A percentile compares a stretch with the other conserved stretches of the same genome.
These are phyloP conservation scores for Hofmannophila pseudospretella DNA, from an alignment of 2,888 invertebrate species.

Conservation along the genomic window DNA sequence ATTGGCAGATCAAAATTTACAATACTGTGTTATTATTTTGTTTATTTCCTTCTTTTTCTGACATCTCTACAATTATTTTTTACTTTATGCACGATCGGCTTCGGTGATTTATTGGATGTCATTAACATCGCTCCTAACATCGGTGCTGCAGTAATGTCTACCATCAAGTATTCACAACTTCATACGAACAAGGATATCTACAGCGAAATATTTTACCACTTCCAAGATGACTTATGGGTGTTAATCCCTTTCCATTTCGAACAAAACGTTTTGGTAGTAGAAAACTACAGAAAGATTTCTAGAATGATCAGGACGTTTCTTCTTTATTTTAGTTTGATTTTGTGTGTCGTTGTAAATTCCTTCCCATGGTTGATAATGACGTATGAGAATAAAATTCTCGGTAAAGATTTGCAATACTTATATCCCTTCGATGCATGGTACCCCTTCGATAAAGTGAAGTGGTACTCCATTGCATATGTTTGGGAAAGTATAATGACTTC, in stretches of 20 bases:
- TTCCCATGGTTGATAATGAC: constrained; percentile 55
- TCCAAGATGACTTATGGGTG: constrained; percentile 41
- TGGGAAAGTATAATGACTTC: constrained; percentile 60
- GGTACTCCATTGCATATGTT: constrained; percentile 48
- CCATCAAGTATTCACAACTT: constrained; percentile 46
- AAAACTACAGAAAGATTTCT: constrained; percentile 30
- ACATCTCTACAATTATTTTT: constrained; percentile 41
- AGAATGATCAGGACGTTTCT: constrained; percentile 38
- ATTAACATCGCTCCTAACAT: constrained; percentile 57
- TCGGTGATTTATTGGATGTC: constrained; percentile 46
- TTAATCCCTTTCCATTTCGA: constrained; percentile 26
- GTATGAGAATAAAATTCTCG: constrained; percentile 35
- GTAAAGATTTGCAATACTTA: constrained; percentile 33
- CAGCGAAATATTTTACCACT: constrained; percentile 41
- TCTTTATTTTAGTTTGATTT: constrained; percentile 35
- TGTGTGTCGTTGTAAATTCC: constrained; percentile 39
- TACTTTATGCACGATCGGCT: constrained; percentile 35
- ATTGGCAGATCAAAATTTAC: constrained; percentile 29
- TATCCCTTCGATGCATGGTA: constrained; percentile 66
- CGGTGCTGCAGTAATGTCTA: constrained; percentile 48
- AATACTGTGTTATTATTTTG: constrained; percentile 28
- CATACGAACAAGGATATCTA: constrained; percentile 37
- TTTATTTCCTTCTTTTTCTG: constrained; percentile 28
- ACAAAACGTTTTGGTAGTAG: constrained; percentile 33
- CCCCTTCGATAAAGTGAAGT: constrained; percentile 56